phyloP scores from a whole-genome alignment of 2,888 invertebrate genomes.

The Pandemis cinnamomeana region DNA sequence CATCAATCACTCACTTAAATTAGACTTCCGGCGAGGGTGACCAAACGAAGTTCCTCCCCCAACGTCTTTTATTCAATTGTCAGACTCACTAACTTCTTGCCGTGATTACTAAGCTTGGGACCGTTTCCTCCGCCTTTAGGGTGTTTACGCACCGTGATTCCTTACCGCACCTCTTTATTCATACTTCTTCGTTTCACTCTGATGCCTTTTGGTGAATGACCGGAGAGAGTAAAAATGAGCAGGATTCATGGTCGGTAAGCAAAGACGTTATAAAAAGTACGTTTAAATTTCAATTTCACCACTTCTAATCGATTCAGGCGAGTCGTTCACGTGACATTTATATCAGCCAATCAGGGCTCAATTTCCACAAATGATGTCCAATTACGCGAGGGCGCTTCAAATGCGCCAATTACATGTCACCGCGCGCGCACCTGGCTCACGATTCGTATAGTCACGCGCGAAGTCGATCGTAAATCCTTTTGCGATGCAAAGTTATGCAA shows the following conservation, averaged over 20 bases:
- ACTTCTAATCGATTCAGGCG: slow-evolving; percentile 37
- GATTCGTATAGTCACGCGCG: slow-evolving; percentile 74
- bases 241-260: slow-evolving; percentile 79
- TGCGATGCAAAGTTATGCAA: slow-evolving; percentile 46
- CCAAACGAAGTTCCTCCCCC: slow-evolving; percentile 65
- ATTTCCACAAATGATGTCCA: slow-evolving; percentile 77
- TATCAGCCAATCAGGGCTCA: slow-evolving; percentile 70
- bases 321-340: slow-evolving; percentile 63
- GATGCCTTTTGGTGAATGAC: slow-evolving; percentile 80
- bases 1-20: slow-evolving; percentile 55
- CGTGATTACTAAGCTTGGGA: slow-evolving; percentile 59
- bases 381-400: slow-evolving; percentile 77
- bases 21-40: slow-evolving; percentile 73
- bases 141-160: slow-evolving; percentile 79
- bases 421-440: slow-evolving; percentile 77
- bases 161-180: slow-evolving; percentile 79
- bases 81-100: slow-evolving; percentile 56
- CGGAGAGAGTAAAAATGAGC: slow-evolving; percentile 78
- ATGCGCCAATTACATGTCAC: slow-evolving; percentile 77
- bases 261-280: slow-evolving; percentile 64
- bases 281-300: slow-evolving; percentile 45
- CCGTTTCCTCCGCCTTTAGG: slow-evolving; percentile 66
- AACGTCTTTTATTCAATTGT: slow-evolving; percentile 60
- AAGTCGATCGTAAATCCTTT: slow-evolving; percentile 69
- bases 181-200: slow-evolving; percentile 74